Base-by-base conservation (phyloP, 2,888 invertebrate species). In the Drosophila birchii region DNA sequence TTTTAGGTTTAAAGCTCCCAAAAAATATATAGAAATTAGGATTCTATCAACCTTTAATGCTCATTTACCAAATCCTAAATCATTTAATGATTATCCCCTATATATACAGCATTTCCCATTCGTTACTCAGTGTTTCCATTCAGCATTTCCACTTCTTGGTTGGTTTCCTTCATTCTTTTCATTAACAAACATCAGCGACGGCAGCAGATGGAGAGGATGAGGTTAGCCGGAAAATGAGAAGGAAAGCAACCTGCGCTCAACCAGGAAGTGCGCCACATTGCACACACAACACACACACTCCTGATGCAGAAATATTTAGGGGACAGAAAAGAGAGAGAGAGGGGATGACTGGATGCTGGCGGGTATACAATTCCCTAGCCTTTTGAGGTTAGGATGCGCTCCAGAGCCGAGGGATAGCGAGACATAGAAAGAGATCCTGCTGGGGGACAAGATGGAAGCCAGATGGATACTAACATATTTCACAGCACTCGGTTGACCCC, bases 201-300 rank as follows among this genome's bases (percentile, higher is more conserved):
- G 16, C 23, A 26, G 38, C 57, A 61, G 66, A 36, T 49, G 14
- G 32, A 18, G 23, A 18, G 47, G 36, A 29, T 32, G 41, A 29
- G 36, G 20, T 44, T 39, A 34, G 44, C 26, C 47, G 49, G 26
- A 56, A 38, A 51, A 29, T 26, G 55, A 54, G 54, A 34, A 61
- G 47, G 63, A 59, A 61, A 51, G 49, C 55, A 69, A 71, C 80
- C 71, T 66, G 51, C 60, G 73, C 68, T 66, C 60, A 80, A 81
- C 83, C 83, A 84, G 83, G 83, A 84, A 84, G 86, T 85, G 75
- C 78, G 83, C 85, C 78, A 85, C 80, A 81, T 59, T 81, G 80
- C 73, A 78, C 79, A 54, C 45, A 34, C 32, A 16, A 26, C 41
- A 23, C 29, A 57, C 29, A 51, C 51, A 51, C 51, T 51, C 51